phyloP scores from a whole-genome alignment of 2,797 vertebrate species.

The Borostomias antarcticus region DNA sequence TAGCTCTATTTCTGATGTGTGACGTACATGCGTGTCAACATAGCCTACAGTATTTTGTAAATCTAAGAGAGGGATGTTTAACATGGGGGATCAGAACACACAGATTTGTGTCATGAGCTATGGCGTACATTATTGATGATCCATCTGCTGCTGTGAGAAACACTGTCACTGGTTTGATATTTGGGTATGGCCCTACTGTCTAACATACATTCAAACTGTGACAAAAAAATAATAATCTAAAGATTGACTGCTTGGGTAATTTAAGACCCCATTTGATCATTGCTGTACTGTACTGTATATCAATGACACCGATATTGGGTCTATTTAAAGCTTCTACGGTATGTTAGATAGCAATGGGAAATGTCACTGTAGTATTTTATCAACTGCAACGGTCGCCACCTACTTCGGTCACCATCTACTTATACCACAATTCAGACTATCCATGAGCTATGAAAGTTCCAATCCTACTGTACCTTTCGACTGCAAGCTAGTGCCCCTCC shows the following conservation, averaged over 20 bases:
- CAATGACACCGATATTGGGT: too few relatives aligned
- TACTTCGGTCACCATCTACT: too few relatives aligned
- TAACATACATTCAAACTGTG: background rate
- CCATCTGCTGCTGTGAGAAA: slow-evolving; percentile 64
- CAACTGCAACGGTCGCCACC: too few relatives aligned
- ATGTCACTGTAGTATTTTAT: too few relatives aligned
- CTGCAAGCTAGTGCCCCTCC: slow-evolving; percentile 28
- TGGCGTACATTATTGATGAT: slow-evolving; percentile 69
- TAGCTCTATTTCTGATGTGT: slow-evolving; percentile 21
- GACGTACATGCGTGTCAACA: slow-evolving; percentile 46
- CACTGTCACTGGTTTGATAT: slow-evolving; percentile 37
- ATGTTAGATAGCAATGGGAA: too few relatives aligned
- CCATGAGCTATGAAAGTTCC: too few relatives aligned
- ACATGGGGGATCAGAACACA: background rate
- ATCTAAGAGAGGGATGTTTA: slow-evolving; percentile 30
- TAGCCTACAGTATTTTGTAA: slow-evolving; percentile 56
- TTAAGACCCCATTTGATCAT: too few relatives aligned
- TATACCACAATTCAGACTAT: too few relatives aligned
- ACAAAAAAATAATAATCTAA: background rate
- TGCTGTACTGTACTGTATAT: too few relatives aligned
- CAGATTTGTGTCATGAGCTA: slow-evolving; percentile 40
- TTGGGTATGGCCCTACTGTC: slow-evolving; percentile 14
- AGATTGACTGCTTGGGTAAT: background rate
- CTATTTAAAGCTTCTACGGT: too few relatives aligned
- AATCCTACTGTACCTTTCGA: background rate